Evolutionary conservation across 2,113 vertebrate genomes (phyloP).

Genomic region (Protobothrops flavoviridis): DNA sequence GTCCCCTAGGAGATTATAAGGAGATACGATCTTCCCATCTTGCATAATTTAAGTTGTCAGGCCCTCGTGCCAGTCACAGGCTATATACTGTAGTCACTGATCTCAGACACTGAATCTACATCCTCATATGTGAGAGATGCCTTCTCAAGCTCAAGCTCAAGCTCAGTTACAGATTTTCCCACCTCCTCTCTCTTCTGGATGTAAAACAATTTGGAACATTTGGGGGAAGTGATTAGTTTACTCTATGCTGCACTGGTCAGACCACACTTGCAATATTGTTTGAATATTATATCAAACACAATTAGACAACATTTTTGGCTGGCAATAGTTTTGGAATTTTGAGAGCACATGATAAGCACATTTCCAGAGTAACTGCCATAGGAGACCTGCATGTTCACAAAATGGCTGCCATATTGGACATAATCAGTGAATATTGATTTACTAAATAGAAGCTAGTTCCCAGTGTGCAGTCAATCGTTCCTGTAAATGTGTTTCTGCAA

Average conservation of each 20-base stretch:
- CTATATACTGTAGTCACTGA: background rate
- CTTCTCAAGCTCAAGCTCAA: background rate
- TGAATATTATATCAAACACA: background rate
- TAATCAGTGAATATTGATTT: background rate
- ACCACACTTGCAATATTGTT: background rate
- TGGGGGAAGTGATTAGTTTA: background rate
- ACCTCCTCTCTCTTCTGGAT: background rate
- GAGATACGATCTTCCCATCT: rapidly evolving
- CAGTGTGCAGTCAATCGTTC: background rate
- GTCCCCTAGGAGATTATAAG: background rate
- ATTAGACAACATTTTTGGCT: background rate
- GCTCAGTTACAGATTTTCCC: background rate
- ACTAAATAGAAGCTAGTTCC: background rate
- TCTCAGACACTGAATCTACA: background rate
- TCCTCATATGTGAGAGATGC: background rate
- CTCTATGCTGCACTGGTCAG: background rate
- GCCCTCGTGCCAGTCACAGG: background rate
- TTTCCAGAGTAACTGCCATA: background rate
- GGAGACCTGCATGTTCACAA: background rate
- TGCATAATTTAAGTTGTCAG: background rate
- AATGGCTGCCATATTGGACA: background rate
- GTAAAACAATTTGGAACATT: background rate
- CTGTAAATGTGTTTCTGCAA: background rate
- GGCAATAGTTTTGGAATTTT: background rate
- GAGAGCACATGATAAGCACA: background rate